Percentiles rank a stretch among this genome's conserved stretches.
Conservation (phyloP, 2,797 vertebrate genomes). For the Etheostoma nigrum region DNA sequence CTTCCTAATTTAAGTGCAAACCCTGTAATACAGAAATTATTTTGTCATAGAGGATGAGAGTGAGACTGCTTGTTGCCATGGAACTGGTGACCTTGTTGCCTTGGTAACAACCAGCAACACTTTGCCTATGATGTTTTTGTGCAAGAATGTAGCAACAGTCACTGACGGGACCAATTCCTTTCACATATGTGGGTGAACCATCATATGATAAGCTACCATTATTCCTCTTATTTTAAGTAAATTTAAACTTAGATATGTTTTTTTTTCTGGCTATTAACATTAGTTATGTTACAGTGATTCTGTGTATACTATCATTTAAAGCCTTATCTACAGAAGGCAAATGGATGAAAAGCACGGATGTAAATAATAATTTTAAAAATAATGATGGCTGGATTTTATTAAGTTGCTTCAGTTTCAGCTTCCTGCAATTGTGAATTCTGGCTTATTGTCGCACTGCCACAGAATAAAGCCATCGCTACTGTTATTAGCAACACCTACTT, state of each 20-base stretch:
- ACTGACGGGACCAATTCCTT: background rate
- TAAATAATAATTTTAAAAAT: background rate
- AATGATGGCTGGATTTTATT: background rate
- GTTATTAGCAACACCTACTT: background rate
- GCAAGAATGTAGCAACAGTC: constrained; percentile 40
- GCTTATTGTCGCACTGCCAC: background rate
- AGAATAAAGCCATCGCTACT: background rate
- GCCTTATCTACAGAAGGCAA: background rate
- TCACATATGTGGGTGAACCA: background rate
- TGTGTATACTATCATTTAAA: background rate
- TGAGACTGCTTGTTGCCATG: constrained; percentile 79
- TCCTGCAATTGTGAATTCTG: background rate
- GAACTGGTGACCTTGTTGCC: constrained; percentile 81
- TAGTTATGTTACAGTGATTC: background rate
- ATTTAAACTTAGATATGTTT: background rate
- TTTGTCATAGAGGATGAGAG: constrained; percentile 52
- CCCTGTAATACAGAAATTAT: constrained; percentile 18
- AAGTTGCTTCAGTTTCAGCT: constrained; percentile 3
- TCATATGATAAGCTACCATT: background rate
- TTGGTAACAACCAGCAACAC: constrained; percentile 75
- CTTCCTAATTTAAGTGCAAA: background rate
- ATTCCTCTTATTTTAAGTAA: background rate
- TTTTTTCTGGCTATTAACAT: background rate
- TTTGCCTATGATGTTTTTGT: constrained; percentile 43
- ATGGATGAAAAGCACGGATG: background rate